Evolutionary conservation across 1,140 invertebrate genomes (phyloP).

Genomic region (Euschistus heros): DNA sequence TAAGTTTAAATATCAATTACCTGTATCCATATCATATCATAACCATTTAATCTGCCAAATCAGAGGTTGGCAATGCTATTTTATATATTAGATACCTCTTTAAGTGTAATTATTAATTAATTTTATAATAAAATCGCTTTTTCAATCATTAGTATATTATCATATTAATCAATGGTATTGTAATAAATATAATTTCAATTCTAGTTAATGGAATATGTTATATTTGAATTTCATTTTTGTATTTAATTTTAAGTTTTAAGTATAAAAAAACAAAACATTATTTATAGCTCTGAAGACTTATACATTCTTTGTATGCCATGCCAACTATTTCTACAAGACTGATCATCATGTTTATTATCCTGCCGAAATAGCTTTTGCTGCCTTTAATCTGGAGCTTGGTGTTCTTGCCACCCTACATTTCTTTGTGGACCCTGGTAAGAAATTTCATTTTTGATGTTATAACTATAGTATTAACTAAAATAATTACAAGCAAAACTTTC

Average conservation of each 20-base stretch:
- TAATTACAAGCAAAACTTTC: no score
- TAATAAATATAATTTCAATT: no score
- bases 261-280: not conserved
- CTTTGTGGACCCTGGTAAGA: not conserved
- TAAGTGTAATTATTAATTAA: no score
- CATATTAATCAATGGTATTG: no score
- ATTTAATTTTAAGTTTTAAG: not conserved
- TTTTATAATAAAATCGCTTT: no score
- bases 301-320: constrained; percentile 12
- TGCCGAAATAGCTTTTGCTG: constrained; percentile 17
- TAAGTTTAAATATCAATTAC: no score
- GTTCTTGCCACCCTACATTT: not conserved
- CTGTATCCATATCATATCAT: no score
- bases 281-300: constrained; percentile 8
- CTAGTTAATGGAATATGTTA: no score
- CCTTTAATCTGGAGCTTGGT: not conserved
- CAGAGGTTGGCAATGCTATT: no score
- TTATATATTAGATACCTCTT: no score
- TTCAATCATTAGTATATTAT: no score
- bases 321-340: constrained; percentile 10
- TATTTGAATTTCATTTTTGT: not conserved
- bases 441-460: not conserved
- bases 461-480: not conserved
- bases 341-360: not conserved
- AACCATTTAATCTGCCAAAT: no score